Conservation (phyloP, 2,797 vertebrate genomes). For the Discoglossus pictus region DNA sequence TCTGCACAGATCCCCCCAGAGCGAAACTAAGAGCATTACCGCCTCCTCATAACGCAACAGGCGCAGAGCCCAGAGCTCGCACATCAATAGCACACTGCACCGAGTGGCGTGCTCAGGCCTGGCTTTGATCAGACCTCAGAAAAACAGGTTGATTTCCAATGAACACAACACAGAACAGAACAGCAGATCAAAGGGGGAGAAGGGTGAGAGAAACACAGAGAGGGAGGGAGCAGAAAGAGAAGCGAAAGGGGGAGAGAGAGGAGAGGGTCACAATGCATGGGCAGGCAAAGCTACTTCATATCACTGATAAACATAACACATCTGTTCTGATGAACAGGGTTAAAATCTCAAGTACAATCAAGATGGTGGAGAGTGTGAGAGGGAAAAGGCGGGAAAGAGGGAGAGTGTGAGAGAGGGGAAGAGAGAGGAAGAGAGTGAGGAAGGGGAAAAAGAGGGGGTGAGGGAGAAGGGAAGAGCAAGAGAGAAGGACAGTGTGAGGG, state of each 20-base stretch:
- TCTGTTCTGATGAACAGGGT: conserved; percentile 1
- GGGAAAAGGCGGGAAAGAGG: no score
- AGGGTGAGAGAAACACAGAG: conserved; percentile 1
- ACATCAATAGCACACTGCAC: conserved; percentile 33
- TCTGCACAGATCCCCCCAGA: conserved; percentile 33
- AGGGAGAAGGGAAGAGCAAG: not conserved
- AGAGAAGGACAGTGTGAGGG: not conserved
- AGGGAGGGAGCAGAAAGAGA: not conserved
- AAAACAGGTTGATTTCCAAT: conserved; percentile 36
- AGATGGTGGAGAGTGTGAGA: not conserved
- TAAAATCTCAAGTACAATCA: conserved; percentile 4
- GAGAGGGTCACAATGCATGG: not conserved
- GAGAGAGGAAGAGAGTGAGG: not conserved
- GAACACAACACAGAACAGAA: conserved; percentile 26
- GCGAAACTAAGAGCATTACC: conserved; percentile 32
- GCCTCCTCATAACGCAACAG: conserved; percentile 26
- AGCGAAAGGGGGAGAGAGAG: conserved; percentile 3
- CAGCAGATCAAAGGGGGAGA: conserved; percentile 27
- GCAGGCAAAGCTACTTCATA: conserved; percentile 17
- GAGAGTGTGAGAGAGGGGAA: not conserved
- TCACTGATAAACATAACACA: conserved; percentile 5
- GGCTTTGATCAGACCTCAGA: conserved; percentile 39
- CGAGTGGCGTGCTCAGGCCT: conserved; percentile 3
- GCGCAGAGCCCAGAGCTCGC: conserved; percentile 25
- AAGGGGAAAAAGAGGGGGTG: not conserved